phyloP scores from a whole-genome alignment of 1,140 invertebrate species.

The Mya arenaria region DNA sequence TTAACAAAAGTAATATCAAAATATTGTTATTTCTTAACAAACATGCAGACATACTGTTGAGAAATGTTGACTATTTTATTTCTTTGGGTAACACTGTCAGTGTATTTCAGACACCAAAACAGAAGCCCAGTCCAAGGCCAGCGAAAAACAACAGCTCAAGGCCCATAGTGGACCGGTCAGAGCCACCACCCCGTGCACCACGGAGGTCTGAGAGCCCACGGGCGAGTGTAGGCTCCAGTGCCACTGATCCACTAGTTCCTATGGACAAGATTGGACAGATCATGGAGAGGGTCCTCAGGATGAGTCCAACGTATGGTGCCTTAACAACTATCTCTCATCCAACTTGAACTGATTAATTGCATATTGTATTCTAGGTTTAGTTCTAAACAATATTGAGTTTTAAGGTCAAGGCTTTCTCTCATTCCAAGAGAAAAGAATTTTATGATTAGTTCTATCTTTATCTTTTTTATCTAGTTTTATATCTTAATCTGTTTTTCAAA shows the following conservation, averaged over 20 bases:
- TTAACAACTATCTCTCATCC: no score
- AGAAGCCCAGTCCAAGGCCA: background rate
- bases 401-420: no score
- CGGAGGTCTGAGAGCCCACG: conserved; percentile 25
- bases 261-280: conserved; percentile 49
- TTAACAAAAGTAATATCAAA: background rate
- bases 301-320: conserved; percentile 50
- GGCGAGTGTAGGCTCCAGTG: conserved; percentile 20
- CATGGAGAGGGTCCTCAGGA: conserved; percentile 51
- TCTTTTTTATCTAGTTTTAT: no score
- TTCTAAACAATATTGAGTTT: no score
- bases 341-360: no score
- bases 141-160: background rate
- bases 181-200: conserved; percentile 23
- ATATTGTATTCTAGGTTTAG: no score
- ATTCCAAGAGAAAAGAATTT: no score
- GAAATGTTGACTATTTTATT: background rate
- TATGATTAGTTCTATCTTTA: no score
- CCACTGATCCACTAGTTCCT: conserved; percentile 12
- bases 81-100: background rate
- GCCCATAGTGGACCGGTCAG: conserved; percentile 30
- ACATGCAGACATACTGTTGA: background rate
- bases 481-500: no score
- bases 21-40: background rate
- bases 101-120: conserved; percentile 34